Percentiles rank a stretch among this genome's conserved stretches.
These are phyloP conservation scores for Hafferia zeledoni DNA, from an alignment of 2,797 vertebrate species.

Conservation along the genomic window DNA sequence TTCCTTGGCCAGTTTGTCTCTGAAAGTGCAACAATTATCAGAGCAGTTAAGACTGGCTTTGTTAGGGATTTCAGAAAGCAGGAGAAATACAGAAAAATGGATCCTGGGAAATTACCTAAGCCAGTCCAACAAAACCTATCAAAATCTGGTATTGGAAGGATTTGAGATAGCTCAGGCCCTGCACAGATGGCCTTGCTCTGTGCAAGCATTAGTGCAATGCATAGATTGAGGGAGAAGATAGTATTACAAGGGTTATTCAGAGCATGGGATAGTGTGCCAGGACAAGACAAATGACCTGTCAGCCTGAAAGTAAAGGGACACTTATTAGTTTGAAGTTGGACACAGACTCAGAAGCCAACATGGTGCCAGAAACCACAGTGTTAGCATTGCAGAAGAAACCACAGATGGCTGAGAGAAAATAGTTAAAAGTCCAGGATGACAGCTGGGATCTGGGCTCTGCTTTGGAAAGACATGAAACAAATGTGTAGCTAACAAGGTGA, in stretches of 20 bases:
- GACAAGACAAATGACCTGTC: conserved; percentile 42
- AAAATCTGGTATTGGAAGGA: not conserved
- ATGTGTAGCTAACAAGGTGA: not conserved
- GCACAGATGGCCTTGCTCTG: not conserved
- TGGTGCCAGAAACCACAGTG: not conserved
- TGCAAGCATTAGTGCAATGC: not conserved
- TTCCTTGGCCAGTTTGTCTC: not conserved
- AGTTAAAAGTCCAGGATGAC: not conserved
- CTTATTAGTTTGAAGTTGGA: not conserved
- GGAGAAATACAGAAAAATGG: not conserved
- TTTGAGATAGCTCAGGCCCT: not conserved
- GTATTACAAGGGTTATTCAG: not conserved
- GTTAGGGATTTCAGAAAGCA: not conserved
- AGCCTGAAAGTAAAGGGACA: not conserved
- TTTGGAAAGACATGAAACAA: not conserved
- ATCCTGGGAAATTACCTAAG: not conserved
- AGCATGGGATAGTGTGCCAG: not conserved
- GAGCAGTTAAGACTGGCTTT: not conserved
- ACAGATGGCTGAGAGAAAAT: conserved; percentile 3
- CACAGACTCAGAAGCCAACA: not conserved
- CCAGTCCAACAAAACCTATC: not conserved
- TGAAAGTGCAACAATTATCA: not conserved
- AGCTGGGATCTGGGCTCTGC: not conserved
- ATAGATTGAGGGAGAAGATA: not conserved
- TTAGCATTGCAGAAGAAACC: not conserved